Evolutionary conservation across 1,140 invertebrate genomes (phyloP), one percentile per base, ranked within the genome.

Genomic region (Aethina tumida): DNA sequence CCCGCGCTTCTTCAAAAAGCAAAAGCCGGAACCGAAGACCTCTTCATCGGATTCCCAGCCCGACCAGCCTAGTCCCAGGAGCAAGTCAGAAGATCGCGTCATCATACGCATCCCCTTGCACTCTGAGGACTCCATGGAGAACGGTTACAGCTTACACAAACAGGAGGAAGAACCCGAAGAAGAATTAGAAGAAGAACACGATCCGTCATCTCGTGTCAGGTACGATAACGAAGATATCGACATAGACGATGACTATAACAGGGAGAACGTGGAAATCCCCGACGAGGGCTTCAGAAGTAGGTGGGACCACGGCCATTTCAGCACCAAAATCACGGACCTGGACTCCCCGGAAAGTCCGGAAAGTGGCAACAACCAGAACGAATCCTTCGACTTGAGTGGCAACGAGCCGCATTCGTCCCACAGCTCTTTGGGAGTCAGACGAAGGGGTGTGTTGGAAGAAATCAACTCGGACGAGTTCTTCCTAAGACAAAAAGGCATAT

Each of bases 391-490:
- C 15, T 49, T 26, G 27, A 38, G 10, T 16, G 45, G 31, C 10
- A 49, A 45, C 32, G 52, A 46, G 34, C 35, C 31, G 5, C 42
- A 43, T 33, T 45, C 43, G 1, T 52, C 50, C 5, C 44, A 39
- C 10, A 51, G 52, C 35, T 53, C 48, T 1, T 32, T 49, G 18
- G 42, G 49, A 13, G 39, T 46, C 34, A 43, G 48, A 12, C 33
- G 70, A 24, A 64, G 64, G 5, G 78, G 77, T 0, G 77, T 84
- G 0, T 73, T 87, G 41, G 84, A 88, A 60, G 81, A 87, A 64
- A 84, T 87, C 37, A 77, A 87, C 52, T 84, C 84, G 2, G 84
- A 90, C 56, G 83, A 88, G 63, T 88, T 87, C 64, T 88, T 87
- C 58, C 63, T 88, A 27, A 67, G 83, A 35, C 76, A 79, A 52